Percentiles rank a stretch among this genome's conserved stretches.
Conservation (phyloP, 1,140 invertebrate genomes). For the Drosophila ironensis region DNA sequence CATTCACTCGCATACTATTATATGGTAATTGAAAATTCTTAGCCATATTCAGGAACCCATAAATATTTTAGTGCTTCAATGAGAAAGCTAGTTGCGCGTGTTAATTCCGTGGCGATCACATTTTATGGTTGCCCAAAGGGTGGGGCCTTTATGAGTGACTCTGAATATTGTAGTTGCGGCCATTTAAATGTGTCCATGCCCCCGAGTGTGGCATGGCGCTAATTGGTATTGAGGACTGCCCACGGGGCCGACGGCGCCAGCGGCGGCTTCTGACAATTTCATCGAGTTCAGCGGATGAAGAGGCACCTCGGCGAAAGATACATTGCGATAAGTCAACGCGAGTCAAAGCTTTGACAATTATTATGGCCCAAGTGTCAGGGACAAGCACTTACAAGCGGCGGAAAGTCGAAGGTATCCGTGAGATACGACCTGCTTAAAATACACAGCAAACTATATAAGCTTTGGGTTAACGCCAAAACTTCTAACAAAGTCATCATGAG, state of each 20-base stretch:
- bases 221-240: constrained; percentile 64
- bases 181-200: constrained; percentile 42
- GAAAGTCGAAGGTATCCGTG: constrained; percentile 29
- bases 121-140: constrained; percentile 6
- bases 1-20: background rate
- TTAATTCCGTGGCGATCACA: constrained; percentile 21
- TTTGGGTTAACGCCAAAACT: no score
- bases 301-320: constrained; percentile 19
- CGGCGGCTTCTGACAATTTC: constrained; percentile 66
- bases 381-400: constrained; percentile 23
- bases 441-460: constrained; percentile 1
- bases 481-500: no score
- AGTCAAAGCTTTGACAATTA: constrained; percentile 75
- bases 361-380: constrained; percentile 70
- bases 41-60: constrained; percentile 29
- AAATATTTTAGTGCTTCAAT: constrained; percentile 28
- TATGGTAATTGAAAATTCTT: constrained; percentile 33
- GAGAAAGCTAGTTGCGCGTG: constrained; percentile 18
- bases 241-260: constrained; percentile 14
- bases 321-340: constrained; percentile 58
- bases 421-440: constrained; percentile 32
- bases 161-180: constrained; percentile 40
- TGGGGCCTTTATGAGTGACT: constrained; percentile 51
- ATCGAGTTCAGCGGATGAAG: constrained; percentile 48
- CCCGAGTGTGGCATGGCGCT: constrained; percentile 26